Conservation (phyloP, 2,888 invertebrate genomes). For the Ichneumoninae sp. region DNA sequence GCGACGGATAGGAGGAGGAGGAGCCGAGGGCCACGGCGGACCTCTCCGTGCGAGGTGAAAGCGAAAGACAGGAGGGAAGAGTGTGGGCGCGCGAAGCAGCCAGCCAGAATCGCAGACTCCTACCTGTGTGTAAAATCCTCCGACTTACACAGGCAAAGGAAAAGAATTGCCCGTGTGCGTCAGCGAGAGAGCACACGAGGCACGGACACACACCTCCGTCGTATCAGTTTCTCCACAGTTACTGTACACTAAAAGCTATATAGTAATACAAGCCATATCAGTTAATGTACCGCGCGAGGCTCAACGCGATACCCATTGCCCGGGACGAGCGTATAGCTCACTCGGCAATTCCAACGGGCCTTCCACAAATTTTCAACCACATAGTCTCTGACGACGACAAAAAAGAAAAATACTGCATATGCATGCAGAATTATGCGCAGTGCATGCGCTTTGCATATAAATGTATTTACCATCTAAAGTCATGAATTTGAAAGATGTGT, state of each 20-base stretch:
- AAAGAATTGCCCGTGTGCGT: slow-evolving; percentile 16
- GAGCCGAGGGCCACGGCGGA: slow-evolving; percentile 43
- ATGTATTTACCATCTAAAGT: not conserved
- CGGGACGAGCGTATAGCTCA: slow-evolving; percentile 46
- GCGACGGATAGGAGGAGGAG: slow-evolving; percentile 58
- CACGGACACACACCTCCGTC: slow-evolving; percentile 20
- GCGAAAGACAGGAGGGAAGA: slow-evolving; percentile 71
- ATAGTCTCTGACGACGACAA: slow-evolving; percentile 20
- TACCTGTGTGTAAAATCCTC: slow-evolving; percentile 5
- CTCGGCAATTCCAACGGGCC: slow-evolving; percentile 45
- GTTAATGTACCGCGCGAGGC: slow-evolving; percentile 42
- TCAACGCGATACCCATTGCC: slow-evolving; percentile 63
- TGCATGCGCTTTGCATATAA: not conserved
- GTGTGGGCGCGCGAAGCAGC: slow-evolving; percentile 29
- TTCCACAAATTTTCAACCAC: slow-evolving; percentile 48
- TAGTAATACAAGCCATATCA: slow-evolving; percentile 11
- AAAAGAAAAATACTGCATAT: not conserved
- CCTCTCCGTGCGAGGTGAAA: slow-evolving; percentile 72
- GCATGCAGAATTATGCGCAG: not conserved
- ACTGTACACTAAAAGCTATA: slow-evolving; percentile 17
- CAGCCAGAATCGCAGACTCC: slow-evolving; percentile 14
- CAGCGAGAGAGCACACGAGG: slow-evolving; percentile 34
- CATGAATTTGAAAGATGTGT: not conserved
- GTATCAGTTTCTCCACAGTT: slow-evolving; percentile 25
- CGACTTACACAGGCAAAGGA: slow-evolving; percentile 3